phyloP scores from a whole-genome alignment of 2,113 vertebrate species.

The Myiozetetes cayanensis region DNA sequence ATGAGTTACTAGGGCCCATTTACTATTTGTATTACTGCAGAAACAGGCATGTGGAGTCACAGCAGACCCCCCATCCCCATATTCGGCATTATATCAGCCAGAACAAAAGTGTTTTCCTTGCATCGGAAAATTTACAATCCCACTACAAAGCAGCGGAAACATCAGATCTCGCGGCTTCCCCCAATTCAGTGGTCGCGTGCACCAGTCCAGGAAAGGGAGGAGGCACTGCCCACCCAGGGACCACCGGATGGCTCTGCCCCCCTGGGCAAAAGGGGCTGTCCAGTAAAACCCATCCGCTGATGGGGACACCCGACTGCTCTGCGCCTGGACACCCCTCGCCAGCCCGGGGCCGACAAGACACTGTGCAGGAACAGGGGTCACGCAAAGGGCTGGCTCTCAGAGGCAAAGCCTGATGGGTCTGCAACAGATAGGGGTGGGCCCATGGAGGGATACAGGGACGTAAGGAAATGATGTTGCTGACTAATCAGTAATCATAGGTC shows the following conservation, averaged over 20 bases:
- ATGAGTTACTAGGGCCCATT: background rate
- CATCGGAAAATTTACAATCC: background rate
- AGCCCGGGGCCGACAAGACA: background rate
- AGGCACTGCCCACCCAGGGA: background rate
- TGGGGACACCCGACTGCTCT: fast-evolving
- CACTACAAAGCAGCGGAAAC: background rate
- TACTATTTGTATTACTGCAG: background rate
- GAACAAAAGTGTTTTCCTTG: background rate
- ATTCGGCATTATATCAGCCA: background rate
- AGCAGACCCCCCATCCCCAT: background rate
- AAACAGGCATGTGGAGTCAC: background rate
- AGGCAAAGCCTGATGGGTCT: background rate
- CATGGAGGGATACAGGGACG: background rate
- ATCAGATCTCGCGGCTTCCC: background rate
- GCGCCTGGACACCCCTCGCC: fast-evolving
- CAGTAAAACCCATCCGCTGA: fast-evolving
- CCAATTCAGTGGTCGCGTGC: fast-evolving
- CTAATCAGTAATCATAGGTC: background rate
- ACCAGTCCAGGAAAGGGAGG: background rate
- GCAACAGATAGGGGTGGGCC: fast-evolving
- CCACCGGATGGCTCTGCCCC: fast-evolving
- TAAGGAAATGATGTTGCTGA: background rate
- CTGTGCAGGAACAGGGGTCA: fast-evolving
- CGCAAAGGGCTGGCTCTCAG: background rate
- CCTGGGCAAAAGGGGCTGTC: fast-evolving